Percentiles rank a stretch among this genome's conserved stretches.
Conservation (phyloP, 2,797 vertebrate species). For the Bovichtus variegatus region DNA sequence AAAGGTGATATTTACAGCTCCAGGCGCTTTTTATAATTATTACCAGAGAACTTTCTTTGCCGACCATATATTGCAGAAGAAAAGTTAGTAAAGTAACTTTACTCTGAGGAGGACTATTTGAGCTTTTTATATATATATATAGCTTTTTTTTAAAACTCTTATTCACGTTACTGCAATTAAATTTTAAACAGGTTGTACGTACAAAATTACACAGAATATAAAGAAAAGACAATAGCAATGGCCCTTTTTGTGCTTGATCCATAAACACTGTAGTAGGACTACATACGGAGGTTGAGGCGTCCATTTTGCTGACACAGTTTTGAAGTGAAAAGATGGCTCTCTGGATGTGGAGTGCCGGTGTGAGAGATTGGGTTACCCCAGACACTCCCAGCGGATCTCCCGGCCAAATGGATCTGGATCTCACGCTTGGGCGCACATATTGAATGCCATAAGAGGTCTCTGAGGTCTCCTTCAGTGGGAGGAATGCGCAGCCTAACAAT, state of each 20-base stretch:
- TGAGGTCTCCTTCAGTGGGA: constrained; percentile 81
- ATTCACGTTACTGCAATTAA: not conserved
- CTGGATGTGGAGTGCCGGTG: constrained; percentile 77
- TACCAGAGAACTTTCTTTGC: constrained; percentile 47
- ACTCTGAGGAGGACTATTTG: not conserved
- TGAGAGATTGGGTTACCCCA: constrained; percentile 87
- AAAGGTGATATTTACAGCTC: constrained; percentile 63
- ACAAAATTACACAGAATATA: constrained; percentile 16
- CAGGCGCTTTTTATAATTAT: constrained; percentile 56
- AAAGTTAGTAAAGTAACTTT: constrained; percentile 17
- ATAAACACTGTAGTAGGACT: constrained; percentile 40
- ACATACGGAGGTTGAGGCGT: constrained; percentile 51
- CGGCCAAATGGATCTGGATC: constrained; percentile 86
- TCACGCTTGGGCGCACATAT: constrained; percentile 85
- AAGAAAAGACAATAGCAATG: constrained; percentile 24
- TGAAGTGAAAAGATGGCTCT: constrained; percentile 82
- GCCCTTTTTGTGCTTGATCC: constrained; percentile 24
- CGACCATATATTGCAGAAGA: constrained; percentile 17
- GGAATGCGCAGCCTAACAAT: constrained; percentile 83
- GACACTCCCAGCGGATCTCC: constrained; percentile 82
- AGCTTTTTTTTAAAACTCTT: too few species aligned
- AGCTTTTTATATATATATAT: too few species aligned
- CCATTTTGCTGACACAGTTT: constrained; percentile 83
- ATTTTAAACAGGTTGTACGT: not conserved
- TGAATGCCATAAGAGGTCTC: constrained; percentile 87